Conservation (phyloP, 2,113 vertebrate species). For the Bujurquina vittata region DNA sequence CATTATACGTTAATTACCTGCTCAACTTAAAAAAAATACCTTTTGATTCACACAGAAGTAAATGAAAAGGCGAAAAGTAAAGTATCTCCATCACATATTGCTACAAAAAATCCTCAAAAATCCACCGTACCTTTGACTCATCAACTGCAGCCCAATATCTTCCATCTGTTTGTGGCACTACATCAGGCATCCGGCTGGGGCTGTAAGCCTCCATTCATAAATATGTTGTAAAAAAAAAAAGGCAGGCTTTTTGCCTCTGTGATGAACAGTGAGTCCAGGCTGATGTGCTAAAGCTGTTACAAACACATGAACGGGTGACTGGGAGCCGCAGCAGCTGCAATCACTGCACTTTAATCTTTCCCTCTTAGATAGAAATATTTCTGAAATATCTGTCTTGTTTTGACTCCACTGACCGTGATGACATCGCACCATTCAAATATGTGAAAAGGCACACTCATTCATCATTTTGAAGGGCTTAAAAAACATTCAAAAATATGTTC, state of each 20-base stretch:
- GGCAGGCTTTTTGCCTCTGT: neutral
- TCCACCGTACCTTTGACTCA: constrained; percentile 13
- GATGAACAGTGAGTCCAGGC: constrained; percentile 1
- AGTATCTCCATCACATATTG: neutral
- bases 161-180: constrained; percentile 22
- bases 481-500: neutral
- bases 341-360: neutral
- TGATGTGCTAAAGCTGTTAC: neutral
- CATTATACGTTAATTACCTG: constrained; percentile 61
- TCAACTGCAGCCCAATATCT: constrained; percentile 6
- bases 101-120: neutral
- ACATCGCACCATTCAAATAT: neutral
- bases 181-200: constrained; percentile 34
- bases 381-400: neutral
- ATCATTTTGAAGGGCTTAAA: neutral
- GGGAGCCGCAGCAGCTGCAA: neutral
- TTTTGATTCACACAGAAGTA: neutral
- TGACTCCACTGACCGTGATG: neutral
- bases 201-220: constrained; percentile 49
- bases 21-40: constrained; percentile 28
- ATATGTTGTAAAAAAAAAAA: constrained; percentile 14
- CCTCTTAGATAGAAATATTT: neutral
- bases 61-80: neutral
- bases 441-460: neutral
- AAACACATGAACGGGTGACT: neutral